phyloP scores from a whole-genome alignment of 2,797 vertebrate species.

The Centropyge bicolor region DNA sequence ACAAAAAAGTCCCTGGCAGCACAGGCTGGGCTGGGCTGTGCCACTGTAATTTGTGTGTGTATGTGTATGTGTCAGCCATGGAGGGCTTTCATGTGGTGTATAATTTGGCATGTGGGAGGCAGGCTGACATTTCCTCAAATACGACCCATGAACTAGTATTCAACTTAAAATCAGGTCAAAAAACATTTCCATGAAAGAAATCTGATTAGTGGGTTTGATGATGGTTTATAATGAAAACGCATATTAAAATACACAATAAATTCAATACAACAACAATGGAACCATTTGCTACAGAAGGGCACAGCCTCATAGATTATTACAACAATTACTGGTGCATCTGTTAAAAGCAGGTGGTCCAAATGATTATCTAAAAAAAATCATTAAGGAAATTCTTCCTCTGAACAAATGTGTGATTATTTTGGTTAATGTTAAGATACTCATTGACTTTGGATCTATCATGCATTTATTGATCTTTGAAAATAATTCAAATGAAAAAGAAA shows the following conservation, averaged over 20 bases:
- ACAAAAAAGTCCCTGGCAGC: constrained; percentile 20
- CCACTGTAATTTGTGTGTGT: constrained; percentile 25
- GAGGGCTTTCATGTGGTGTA: constrained; percentile 32
- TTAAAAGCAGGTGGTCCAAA: constrained; percentile 36
- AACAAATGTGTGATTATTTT: no score
- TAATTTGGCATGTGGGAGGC: constrained; percentile 41
- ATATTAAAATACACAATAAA: constrained; percentile 5
- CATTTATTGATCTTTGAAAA: no score
- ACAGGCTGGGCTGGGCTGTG: constrained; percentile 13
- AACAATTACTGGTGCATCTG: constrained; percentile 15
- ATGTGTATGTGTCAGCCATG: constrained; percentile 9
- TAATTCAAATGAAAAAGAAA: no score
- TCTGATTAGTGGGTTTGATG: neutral
- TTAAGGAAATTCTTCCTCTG: no score
- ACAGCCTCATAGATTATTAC: neutral
- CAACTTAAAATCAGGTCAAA: neutral
- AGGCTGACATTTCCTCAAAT: constrained; percentile 24
- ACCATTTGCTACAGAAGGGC: neutral
- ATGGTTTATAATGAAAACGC: constrained; percentile 12
- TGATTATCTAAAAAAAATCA: neutral
- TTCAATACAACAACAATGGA: neutral
- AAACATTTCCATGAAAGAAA: neutral
- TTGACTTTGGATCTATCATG: no score
- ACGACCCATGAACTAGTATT: neutral
- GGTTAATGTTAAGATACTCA: no score